Evolutionary conservation across 2,113 vertebrate species (phyloP).

Genomic region (Equus przewalskii): DNA sequence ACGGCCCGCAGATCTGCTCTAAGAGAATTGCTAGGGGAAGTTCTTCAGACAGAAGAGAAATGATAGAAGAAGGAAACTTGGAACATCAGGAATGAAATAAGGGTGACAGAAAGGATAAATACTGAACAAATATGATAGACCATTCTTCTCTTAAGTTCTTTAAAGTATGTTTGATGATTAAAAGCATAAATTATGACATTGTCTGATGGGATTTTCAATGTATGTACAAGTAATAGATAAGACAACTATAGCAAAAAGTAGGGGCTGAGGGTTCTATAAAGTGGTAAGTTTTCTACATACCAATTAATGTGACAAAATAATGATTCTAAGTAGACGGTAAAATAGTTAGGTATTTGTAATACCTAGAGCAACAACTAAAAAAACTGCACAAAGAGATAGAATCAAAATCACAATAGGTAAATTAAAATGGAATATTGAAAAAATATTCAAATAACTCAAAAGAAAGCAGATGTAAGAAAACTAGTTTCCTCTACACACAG

Average conservation of each 20-base stretch:
- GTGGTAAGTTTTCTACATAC: not conserved
- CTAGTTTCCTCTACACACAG: not conserved
- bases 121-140: not conserved
- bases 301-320: slow-evolving; percentile 14
- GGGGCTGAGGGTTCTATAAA: not conserved
- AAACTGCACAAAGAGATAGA: not conserved
- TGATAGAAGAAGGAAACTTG: not conserved
- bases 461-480: not conserved
- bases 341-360: not conserved
- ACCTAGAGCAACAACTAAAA: not conserved
- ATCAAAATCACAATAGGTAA: not conserved
- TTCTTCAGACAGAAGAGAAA: not conserved
- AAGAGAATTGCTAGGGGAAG: not conserved
- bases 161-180: not conserved
- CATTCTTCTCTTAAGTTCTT: not conserved
- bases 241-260: not conserved
- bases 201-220: not conserved
- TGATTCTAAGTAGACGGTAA: not conserved
- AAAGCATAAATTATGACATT: not conserved
- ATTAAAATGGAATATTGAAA: not conserved
- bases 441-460: slow-evolving; percentile 13
- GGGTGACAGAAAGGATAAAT: not conserved
- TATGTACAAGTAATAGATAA: not conserved
- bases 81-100: not conserved
- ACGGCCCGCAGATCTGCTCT: not conserved